phyloP scores from a whole-genome alignment of 2,797 vertebrate species.

The Falco concolor region DNA sequence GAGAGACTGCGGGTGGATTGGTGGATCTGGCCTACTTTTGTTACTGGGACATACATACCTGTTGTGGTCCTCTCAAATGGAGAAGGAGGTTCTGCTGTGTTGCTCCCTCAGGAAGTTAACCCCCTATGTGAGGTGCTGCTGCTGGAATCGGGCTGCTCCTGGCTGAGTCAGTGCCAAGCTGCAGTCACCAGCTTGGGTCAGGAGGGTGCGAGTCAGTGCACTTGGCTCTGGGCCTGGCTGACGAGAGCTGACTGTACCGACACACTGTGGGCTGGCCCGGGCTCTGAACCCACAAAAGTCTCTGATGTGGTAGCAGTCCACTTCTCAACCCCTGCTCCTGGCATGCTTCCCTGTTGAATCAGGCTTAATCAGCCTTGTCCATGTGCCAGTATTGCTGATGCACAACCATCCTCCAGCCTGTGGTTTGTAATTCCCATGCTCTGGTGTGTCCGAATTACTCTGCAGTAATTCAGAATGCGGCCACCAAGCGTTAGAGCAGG shows the following conservation, averaged over 20 bases:
- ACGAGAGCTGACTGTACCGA: background rate
- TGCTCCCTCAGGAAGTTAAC: background rate
- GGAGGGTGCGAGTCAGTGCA: background rate
- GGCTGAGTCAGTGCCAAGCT: background rate
- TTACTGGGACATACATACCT: background rate
- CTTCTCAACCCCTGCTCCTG: background rate
- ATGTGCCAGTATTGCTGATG: background rate
- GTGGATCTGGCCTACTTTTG: background rate
- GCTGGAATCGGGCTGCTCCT: background rate
- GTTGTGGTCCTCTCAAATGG: background rate
- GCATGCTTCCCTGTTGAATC: background rate
- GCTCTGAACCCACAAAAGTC: background rate
- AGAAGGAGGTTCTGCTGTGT: background rate
- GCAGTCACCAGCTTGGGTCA: background rate
- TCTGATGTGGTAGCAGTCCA: constrained; percentile 9
- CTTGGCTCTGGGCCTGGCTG: background rate
- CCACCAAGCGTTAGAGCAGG: background rate
- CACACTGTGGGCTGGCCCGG: background rate
- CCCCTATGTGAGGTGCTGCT: background rate
- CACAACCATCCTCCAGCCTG: background rate
- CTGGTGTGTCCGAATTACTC: background rate
- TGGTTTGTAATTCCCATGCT: background rate
- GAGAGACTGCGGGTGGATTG: background rate
- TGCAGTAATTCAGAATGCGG: background rate
- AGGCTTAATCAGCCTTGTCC: constrained; percentile 14